Evolutionary conservation across 2,113 vertebrate genomes (phyloP).

Genomic region (Heterocephalus glaber): DNA sequence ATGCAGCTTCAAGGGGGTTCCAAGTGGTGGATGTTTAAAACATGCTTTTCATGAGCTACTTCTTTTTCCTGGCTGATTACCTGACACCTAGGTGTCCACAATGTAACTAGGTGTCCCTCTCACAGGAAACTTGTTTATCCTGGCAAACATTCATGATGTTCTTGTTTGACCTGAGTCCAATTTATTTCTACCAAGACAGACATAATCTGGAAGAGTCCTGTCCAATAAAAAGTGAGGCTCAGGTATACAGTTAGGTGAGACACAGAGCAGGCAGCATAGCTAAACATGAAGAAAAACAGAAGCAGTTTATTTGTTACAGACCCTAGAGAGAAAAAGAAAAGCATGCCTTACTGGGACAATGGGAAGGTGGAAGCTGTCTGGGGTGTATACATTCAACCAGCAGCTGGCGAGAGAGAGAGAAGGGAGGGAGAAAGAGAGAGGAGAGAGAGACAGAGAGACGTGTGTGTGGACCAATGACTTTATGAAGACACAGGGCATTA

Average conservation of each 20-base stretch:
- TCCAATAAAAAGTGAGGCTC: neutral
- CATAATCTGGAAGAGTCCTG: neutral
- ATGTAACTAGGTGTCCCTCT: neutral
- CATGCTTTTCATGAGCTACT: neutral
- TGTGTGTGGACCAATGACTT: neutral
- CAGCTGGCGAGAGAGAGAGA: no score
- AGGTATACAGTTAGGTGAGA: neutral
- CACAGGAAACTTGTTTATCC: neutral
- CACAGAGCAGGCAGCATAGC: neutral
- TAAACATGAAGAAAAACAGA: neutral
- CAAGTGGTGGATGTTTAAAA: neutral
- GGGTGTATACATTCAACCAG: neutral
- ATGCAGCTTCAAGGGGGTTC: neutral
- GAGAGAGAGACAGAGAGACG: no score
- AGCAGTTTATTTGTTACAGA: neutral
- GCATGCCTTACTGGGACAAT: neutral
- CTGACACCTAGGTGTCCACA: neutral
- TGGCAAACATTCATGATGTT: neutral
- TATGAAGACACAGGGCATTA: neutral
- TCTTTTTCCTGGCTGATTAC: neutral
- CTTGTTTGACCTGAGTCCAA: neutral
- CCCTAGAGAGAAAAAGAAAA: neutral
- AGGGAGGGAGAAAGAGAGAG: neutral
- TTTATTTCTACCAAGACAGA: neutral
- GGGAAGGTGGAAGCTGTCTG: neutral